Base-by-base conservation (phyloP, 1,140 invertebrate genomes). In the Pseudoatta argentina region DNA sequence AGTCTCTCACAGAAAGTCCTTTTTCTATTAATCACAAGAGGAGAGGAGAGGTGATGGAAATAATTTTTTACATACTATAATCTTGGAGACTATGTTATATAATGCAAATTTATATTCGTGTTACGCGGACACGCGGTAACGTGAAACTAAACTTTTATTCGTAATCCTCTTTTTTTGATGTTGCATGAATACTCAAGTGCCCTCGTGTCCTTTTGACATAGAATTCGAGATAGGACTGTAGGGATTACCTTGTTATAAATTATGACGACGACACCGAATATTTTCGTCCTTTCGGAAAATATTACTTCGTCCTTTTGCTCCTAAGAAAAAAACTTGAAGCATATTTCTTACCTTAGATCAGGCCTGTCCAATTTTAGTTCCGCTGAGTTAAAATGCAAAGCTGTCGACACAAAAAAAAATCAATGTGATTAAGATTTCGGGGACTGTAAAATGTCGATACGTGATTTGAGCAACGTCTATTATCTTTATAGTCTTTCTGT, bases 1-100 rank as follows among this genome's bases (percentile, higher is more conserved):
- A 72, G 51, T 51, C 39, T 55, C 44, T 51, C 63, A n/a, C 34
- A 12, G 44, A 72, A 34, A 48, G 16, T 14, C 16, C 34, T 82
- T 16, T 72, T 59, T 48, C 79, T 72, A 82, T 73, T 72, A 73
- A 53, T 73, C 51, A 30, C 21, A 30, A 59, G 34, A 44, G 30
- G 34, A 21, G 34, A 39, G 64, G 10, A 66, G 10, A 44, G 21
- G 30, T 59, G 34, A 59, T 44, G 34, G 64, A 55, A 39, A 71
- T 72, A 57, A 53, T 57, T 81, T 10, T 39, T 55, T 27, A 48
- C n/a, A 7, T 21, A 16, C 48, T n/a, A 57, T 79, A 79, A 78
- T 78, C 34, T 55, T 21, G 21, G 14, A 55, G 63, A 48, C 53
- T 69, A 39, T 55, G 12, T 24, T 48, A 18, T 14, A 16, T 12